These are phyloP conservation scores for Sinotaia quadrata DNA, from an alignment of 2,888 invertebrate species.

Conservation along the genomic window DNA sequence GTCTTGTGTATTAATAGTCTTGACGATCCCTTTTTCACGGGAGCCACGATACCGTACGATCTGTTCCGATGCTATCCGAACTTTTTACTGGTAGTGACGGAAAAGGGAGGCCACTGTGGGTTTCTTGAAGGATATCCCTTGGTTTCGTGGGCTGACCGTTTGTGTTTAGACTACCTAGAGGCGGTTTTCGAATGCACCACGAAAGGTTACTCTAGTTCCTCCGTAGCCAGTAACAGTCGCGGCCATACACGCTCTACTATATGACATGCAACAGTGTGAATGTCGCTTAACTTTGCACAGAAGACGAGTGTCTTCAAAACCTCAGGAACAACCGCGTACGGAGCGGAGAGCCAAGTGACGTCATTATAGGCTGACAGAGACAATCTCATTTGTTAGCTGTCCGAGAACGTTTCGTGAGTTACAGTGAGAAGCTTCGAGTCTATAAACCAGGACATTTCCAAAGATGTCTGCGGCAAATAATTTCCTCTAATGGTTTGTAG, in stretches of 20 bases:
- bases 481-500: too few species aligned
- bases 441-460: too few species aligned
- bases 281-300: too few species aligned
- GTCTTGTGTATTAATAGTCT: conserved; percentile 63
- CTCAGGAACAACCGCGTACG: neutral
- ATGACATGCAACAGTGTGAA: neutral
- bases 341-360: too few species aligned
- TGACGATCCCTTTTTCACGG: conserved; percentile 63
- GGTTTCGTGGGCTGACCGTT: conserved; percentile 51
- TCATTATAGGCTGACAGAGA: too few species aligned
- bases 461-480: too few species aligned
- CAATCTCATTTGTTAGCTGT: too few species aligned
- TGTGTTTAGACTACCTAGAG: conserved; percentile 53
- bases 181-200: conserved; percentile 52
- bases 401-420: too few species aligned
- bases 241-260: conserved; percentile 16
- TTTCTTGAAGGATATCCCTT: conserved; percentile 57
- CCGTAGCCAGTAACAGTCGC: neutral
- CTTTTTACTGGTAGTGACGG: conserved; percentile 60
- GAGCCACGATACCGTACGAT: conserved; percentile 58
- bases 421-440: too few species aligned
- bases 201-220: conserved; percentile 25
- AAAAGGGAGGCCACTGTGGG: conserved; percentile 69
- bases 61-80: conserved; percentile 67
- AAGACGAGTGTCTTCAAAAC: too few species aligned